These are phyloP conservation scores for Coleophora deauratella DNA, from an alignment of 2,888 invertebrate species.

Conservation along the genomic window DNA sequence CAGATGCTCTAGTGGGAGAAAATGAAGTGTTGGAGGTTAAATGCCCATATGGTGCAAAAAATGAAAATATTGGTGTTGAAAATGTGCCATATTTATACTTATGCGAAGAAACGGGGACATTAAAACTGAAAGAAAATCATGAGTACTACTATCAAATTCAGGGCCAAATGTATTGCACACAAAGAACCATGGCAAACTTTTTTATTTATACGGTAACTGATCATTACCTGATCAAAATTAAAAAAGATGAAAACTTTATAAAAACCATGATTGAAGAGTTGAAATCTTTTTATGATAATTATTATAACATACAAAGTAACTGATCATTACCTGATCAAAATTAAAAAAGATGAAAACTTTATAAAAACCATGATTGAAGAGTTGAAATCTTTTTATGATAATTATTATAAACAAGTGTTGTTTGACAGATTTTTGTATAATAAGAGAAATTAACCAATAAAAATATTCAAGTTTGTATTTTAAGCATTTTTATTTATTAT, in stretches of 20 bases:
- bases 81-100: not conserved
- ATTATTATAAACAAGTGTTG: not conserved
- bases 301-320: not conserved
- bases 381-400: not conserved
- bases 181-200: not conserved
- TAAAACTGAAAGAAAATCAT: not conserved
- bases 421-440: not conserved
- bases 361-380: not conserved
- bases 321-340: too few relatives aligned
- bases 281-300: not conserved
- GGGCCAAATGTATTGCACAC: not conserved
- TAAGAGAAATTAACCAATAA: too few relatives aligned
- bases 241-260: too few relatives aligned
- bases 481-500: not conserved
- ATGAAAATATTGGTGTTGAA: not conserved
- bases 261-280: not conserved
- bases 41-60: not conserved
- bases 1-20: not conserved
- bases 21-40: not conserved
- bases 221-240: too few relatives aligned
- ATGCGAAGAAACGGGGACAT: not conserved
- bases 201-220: not conserved
- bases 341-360: not conserved
- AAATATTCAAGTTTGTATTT: not conserved
- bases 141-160: not conserved